Base-by-base conservation (phyloP, 2,113 vertebrate species). In the Caretta caretta region DNA sequence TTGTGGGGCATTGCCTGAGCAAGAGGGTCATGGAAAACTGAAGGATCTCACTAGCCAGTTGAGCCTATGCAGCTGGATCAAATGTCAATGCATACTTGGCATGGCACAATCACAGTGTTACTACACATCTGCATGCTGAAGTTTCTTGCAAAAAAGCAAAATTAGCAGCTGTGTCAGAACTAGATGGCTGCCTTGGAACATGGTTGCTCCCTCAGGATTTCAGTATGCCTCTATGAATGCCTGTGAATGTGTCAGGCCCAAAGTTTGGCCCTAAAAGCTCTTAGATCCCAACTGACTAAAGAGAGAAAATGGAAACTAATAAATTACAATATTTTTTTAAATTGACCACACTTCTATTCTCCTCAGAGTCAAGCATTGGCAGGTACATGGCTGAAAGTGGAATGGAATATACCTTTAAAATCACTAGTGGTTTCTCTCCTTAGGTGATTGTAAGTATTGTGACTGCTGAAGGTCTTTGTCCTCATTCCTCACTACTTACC, bases 61-160 rank as follows among this genome's bases (percentile, higher is more conserved):
- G 75, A 78, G 42, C 25, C 38, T 46, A 46, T 76, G 12, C 10
- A 76, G 38, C 38, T 46, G 42, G 72, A 46, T 76, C 72, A 78
- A 48, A 78, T 78, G 75, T 46, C 24, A 76, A 27, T 46, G 11
- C 42, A 76, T 24, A 46, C 42, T 25, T 78, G 48, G 24, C 42
- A 27, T 48, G 24, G 13, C 25, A 48, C 76, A 0, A 0, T 27
- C 69, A 42, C 51, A 31, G 46, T 38, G 22, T 57, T 59, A 29
- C 20, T 46, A 86, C 38, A 84, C 29, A 90, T 56, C 89, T 65
- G 51, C 51, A 50, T 29, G 35, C 38, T 83, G 0, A 76, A 78
- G 38, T 78, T 91, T 92, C 59, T 91, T 91, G n/a, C 46, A 81
- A 72, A 48, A 35, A 90, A 88, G 53, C 83, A 59, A 86, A 93